Conservation (phyloP, 2,113 vertebrate genomes). For the Sebastes schlegelii region DNA sequence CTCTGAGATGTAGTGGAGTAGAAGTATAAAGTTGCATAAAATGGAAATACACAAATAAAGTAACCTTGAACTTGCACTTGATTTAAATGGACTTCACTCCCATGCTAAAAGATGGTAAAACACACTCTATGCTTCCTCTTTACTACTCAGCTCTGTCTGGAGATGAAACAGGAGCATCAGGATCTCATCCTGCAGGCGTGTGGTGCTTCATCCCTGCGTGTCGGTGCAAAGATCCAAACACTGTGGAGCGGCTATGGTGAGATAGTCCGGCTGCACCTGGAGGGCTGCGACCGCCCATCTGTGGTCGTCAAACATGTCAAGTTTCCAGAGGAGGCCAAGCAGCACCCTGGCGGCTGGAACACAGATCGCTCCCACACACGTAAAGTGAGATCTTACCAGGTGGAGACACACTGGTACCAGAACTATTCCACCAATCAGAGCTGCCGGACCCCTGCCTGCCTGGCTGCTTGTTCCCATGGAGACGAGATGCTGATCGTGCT, state of each 20-base stretch:
- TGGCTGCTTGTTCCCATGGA: constrained; percentile 76
- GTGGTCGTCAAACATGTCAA: constrained; percentile 83
- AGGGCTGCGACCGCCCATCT: constrained; percentile 75
- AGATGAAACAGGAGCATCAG: constrained; percentile 81
- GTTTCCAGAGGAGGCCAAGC: constrained; percentile 73
- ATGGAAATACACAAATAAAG: not conserved
- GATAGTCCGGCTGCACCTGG: constrained; percentile 81
- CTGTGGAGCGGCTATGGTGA: constrained; percentile 85
- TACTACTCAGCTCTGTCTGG: not conserved
- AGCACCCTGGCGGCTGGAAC: constrained; percentile 74
- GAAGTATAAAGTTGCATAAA: not conserved
- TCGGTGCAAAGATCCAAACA: constrained; percentile 79
- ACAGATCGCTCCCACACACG: constrained; percentile 80
- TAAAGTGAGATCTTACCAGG: constrained; percentile 83
- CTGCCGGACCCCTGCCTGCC: constrained; percentile 78
- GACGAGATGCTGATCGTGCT: constrained; percentile 85
- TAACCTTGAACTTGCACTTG: not conserved
- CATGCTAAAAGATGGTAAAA: not conserved
- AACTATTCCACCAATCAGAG: constrained; percentile 76
- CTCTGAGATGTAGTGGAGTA: not conserved
- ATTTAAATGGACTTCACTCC: not conserved
- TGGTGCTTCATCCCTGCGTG: constrained; percentile 69
- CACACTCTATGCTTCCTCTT: not conserved
- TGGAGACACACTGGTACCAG: constrained; percentile 85
- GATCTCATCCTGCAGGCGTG: constrained; percentile 79